A percentile compares a stretch with the other conserved stretches of the same genome.
Conservation (phyloP, 2,888 invertebrate species). For the Heliconius ethilla region DNA sequence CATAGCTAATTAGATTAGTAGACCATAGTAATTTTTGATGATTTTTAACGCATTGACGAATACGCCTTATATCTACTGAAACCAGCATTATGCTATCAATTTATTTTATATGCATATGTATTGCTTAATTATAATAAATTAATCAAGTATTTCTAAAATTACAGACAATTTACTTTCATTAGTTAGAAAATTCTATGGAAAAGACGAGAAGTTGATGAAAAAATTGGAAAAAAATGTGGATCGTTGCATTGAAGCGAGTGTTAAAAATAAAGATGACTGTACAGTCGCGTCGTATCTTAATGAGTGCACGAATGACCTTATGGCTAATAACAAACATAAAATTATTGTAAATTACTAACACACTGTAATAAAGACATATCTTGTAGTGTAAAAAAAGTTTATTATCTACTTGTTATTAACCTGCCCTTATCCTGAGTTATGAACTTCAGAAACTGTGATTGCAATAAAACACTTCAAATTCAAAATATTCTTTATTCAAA, state of each 20-base stretch:
- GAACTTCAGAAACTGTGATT: no score
- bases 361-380: slow-evolving; percentile 19
- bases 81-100: no score
- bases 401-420: no score
- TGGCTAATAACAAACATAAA: slow-evolving; percentile 68
- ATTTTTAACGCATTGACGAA: no score
- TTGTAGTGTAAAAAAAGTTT: not conserved
- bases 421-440: no score
- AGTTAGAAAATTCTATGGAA: slow-evolving; percentile 71
- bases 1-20: no score
- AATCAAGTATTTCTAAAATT: slow-evolving; percentile 41
- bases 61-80: no score
- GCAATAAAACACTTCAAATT: no score
- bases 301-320: slow-evolving; percentile 72
- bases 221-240: slow-evolving; percentile 71
- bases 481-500: no score
- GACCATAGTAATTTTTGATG: no score
- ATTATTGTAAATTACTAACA: slow-evolving; percentile 63
- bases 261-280: slow-evolving; percentile 62
- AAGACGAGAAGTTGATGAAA: slow-evolving; percentile 70
- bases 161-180: slow-evolving; percentile 64
- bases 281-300: slow-evolving; percentile 66
- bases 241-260: slow-evolving; percentile 66
- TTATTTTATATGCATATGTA: not conserved
- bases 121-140: not conserved